Percentiles rank a stretch among this genome's conserved stretches.
Evolutionary conservation across 2,797 vertebrate species (phyloP).

Genomic region (Rhinoraja longicauda): DNA sequence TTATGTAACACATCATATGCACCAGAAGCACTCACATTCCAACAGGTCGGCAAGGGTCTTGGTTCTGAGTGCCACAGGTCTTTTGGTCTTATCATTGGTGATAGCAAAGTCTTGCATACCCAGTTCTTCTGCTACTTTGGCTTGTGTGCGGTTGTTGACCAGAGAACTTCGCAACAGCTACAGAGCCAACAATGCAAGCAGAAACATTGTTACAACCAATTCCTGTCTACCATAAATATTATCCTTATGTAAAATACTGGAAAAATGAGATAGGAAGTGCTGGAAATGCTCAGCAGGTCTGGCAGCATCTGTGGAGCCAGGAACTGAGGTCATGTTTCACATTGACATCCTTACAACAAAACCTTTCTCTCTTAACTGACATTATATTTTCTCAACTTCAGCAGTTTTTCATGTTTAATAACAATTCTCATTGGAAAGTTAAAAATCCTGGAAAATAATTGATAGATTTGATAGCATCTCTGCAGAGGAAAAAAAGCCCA

Average conservation of each 20-base stretch:
- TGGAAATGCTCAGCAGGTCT: no score
- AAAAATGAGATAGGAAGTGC: background rate
- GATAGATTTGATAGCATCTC: background rate
- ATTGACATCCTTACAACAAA: no score
- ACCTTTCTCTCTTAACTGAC: no score
- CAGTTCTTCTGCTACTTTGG: slow-evolving; percentile 93
- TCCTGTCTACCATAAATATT: background rate
- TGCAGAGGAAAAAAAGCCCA: background rate
- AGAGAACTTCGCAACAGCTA: slow-evolving; percentile 89
- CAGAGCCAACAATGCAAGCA: slow-evolving; percentile 40
- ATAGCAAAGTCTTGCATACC: slow-evolving; percentile 98
- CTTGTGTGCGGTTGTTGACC: slow-evolving; percentile 96
- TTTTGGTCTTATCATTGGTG: slow-evolving; percentile 95
- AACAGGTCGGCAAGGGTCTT: slow-evolving; percentile 92
- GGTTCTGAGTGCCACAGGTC: slow-evolving; percentile 83
- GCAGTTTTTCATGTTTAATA: no score
- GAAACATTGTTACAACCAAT: background rate
- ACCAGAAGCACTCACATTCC: slow-evolving; percentile 73
- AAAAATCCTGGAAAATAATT: no score
- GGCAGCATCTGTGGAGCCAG: background rate
- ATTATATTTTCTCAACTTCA: no score
- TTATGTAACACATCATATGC: background rate
- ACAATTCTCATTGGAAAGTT: no score
- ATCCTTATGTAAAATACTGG: no score
- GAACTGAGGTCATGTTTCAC: background rate